These are phyloP conservation scores for Sweltsa coloradensis DNA, from an alignment of 1,140 invertebrate species.

Conservation along the genomic window DNA sequence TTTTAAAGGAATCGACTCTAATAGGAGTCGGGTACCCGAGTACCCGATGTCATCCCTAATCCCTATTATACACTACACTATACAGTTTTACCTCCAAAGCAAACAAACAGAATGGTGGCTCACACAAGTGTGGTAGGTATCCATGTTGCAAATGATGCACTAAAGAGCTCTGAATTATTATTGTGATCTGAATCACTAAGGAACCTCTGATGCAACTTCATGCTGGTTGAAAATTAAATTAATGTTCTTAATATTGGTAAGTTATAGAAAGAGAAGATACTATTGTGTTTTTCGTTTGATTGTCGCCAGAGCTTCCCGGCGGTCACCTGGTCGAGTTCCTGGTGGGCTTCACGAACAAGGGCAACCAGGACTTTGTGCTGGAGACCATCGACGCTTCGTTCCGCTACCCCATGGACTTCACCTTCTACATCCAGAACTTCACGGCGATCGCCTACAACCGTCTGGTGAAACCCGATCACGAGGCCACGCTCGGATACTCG, in stretches of 20 bases:
- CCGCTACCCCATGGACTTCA: constrained; percentile 97
- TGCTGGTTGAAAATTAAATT: neutral
- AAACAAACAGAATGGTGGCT: no score
- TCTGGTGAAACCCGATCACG: constrained; percentile 77
- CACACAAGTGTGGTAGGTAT: no score
- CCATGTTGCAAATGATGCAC: no score
- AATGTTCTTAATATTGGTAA: neutral
- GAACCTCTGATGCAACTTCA: constrained; percentile 16
- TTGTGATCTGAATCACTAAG: constrained; percentile 16
- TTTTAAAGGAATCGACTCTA: no score
- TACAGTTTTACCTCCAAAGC: no score
- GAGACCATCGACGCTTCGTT: constrained; percentile 94
- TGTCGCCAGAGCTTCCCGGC: constrained; percentile 72
- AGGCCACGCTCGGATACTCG: constrained; percentile 90
- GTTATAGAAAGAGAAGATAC: neutral
- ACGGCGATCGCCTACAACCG: constrained; percentile 81
- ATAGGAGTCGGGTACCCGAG: no score
- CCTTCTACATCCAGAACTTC: constrained; percentile 97
- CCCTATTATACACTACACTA: no score
- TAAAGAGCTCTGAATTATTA: no score
- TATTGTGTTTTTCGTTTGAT: constrained; percentile 1
- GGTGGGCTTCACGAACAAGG: constrained; percentile 93
- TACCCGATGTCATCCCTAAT: no score
- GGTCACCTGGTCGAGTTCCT: constrained; percentile 88
- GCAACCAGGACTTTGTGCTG: constrained; percentile 77